Conservation (phyloP, 2,113 vertebrate species). For the Argyrosomus japonicus region DNA sequence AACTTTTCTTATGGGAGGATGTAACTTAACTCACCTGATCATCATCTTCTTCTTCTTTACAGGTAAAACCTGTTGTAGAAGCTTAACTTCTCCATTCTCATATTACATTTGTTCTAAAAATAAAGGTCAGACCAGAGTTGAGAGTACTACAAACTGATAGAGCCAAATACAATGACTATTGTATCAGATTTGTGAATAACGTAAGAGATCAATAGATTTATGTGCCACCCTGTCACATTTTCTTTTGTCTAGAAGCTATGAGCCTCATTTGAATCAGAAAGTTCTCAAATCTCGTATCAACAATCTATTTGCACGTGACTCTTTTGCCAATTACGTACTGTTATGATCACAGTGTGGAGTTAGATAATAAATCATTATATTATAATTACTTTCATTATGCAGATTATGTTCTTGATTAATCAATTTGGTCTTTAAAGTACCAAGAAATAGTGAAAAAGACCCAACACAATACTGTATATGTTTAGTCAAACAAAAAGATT, state of each 20-base stretch:
- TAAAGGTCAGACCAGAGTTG: not conserved
- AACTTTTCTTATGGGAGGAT: not conserved
- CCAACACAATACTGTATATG: no score
- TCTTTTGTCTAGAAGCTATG: no score
- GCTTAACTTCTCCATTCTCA: not conserved
- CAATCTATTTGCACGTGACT: no score
- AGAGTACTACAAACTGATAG: not conserved
- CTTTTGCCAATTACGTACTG: not conserved
- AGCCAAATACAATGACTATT: not conserved
- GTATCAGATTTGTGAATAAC: not conserved
- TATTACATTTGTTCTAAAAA: not conserved
- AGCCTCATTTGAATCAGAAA: no score
- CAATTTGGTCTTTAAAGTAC: not conserved
- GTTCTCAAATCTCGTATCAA: not conserved
- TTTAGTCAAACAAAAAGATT: not conserved
- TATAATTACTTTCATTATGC: not conserved
- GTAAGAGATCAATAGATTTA: not conserved
- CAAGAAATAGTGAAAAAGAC: not conserved
- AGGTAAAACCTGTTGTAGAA: not conserved
- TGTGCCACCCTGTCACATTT: not conserved
- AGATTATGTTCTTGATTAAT: not conserved
- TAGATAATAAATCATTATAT: not conserved
- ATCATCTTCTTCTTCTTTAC: not conserved
- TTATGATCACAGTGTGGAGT: not conserved
- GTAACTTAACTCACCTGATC: not conserved